phyloP scores from a whole-genome alignment of 1,140 invertebrate species.

The Zaprionus ghesquierei region DNA sequence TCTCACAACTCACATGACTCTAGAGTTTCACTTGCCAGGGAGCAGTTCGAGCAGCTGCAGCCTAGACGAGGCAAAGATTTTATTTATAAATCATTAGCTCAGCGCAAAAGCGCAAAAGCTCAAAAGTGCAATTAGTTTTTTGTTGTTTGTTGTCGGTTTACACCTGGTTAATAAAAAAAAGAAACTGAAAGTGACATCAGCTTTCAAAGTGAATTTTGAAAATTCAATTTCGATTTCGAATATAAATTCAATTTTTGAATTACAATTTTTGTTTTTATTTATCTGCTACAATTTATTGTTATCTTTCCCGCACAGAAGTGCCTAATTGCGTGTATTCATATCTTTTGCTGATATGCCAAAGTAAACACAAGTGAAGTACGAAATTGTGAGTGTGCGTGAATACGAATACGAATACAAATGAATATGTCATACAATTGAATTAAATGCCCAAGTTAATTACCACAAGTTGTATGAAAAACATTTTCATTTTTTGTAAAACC shows the following conservation, averaged over 20 bases:
- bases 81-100: slow-evolving; percentile 77
- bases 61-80: slow-evolving; percentile 19
- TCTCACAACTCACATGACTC: not conserved
- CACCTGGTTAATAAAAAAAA: slow-evolving; percentile 35
- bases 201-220: not conserved
- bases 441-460: slow-evolving; percentile 66
- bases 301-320: slow-evolving; percentile 30
- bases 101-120: slow-evolving; percentile 35
- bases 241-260: slow-evolving; percentile 5
- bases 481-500: slow-evolving; percentile 50
- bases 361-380: slow-evolving; percentile 36
- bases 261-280: slow-evolving; percentile 6
- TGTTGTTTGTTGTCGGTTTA: slow-evolving; percentile 9
- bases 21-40: not conserved
- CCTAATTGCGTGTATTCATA: slow-evolving; percentile 61
- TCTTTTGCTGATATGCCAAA: slow-evolving; percentile 22
- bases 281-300: slow-evolving; percentile 17
- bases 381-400: slow-evolving; percentile 1
- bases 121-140: slow-evolving; percentile 47
- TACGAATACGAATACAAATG: slow-evolving; percentile 21
- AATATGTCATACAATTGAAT: slow-evolving; percentile 65
- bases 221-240: slow-evolving; percentile 2
- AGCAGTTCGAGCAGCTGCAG: slow-evolving; percentile 45
- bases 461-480: slow-evolving; percentile 62
- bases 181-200: slow-evolving; percentile 72